Conservation (phyloP, 2,888 invertebrate genomes). For the Papilio demoleus region DNA sequence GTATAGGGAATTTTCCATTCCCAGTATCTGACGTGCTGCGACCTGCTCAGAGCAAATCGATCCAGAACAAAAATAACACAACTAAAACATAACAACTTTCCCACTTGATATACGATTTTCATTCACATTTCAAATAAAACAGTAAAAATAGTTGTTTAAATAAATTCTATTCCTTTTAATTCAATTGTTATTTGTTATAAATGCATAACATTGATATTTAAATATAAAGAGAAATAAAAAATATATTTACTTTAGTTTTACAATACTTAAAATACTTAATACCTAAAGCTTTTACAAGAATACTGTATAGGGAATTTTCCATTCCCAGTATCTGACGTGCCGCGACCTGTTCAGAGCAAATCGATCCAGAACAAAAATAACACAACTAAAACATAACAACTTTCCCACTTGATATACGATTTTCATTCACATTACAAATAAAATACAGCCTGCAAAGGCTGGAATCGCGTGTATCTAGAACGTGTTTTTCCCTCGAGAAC, state of each 20-base stretch:
- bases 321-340: slow-evolving; percentile 61
- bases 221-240: no score
- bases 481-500: slow-evolving; percentile 80
- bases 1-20: slow-evolving; percentile 51
- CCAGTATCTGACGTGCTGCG: slow-evolving; percentile 62
- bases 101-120: slow-evolving; percentile 50
- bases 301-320: slow-evolving; percentile 49
- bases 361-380: slow-evolving; percentile 64
- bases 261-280: no score
- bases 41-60: slow-evolving; percentile 80
- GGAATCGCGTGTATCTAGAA: slow-evolving; percentile 54
- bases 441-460: slow-evolving; percentile 40
- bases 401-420: slow-evolving; percentile 48
- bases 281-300: slow-evolving; percentile 15
- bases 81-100: slow-evolving; percentile 56
- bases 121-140: no score
- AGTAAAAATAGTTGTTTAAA: no score
- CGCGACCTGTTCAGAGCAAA: slow-evolving; percentile 75
- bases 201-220: no score
- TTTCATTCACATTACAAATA: slow-evolving; percentile 45
- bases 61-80: slow-evolving; percentile 54
- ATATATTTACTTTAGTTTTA: no score
- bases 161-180: no score
- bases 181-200: no score
- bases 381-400: slow-evolving; percentile 57